These are phyloP conservation scores for Stichodactyla helianthus DNA, from an alignment of 64 coral and sea anemone genomes.

Conservation along the genomic window DNA sequence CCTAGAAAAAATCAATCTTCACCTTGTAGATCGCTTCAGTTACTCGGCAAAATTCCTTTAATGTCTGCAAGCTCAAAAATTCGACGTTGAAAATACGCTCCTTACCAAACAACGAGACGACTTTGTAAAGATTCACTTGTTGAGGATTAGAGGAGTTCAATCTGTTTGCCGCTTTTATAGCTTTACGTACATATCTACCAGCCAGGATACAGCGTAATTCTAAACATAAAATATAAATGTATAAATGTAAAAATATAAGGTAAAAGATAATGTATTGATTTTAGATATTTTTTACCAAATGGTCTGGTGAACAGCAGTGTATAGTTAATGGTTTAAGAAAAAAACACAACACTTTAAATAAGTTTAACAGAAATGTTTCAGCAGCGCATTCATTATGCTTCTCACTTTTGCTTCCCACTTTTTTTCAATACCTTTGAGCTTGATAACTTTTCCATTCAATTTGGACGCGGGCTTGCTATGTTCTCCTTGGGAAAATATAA, in stretches of 20 bases:
- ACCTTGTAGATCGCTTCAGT: constrained; percentile 31
- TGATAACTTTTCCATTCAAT: constrained; percentile 10
- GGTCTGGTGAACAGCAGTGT: no score
- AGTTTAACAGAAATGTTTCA: no score
- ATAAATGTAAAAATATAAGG: no score
- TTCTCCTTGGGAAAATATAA: background rate
- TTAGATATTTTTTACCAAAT: no score
- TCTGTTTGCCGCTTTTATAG: constrained; percentile 15
- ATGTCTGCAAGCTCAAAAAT: constrained; percentile 9
- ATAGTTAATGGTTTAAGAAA: no score
- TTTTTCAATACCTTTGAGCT: constrained; percentile 17
- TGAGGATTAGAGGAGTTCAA: background rate
- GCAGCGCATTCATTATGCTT: no score
- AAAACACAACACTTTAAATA: no score
- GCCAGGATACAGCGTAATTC: background rate
- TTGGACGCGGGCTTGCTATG: background rate
- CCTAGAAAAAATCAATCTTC: background rate
- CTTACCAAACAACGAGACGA: constrained; percentile 22
- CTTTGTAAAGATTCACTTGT: constrained; percentile 2
- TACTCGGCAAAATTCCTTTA: constrained; percentile 6
- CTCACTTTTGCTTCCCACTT: no score
- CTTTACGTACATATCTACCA: constrained; percentile 25
- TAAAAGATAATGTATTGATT: no score
- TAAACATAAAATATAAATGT: no score
- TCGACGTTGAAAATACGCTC: constrained; percentile 17